Evolutionary conservation across 2,888 invertebrate genomes (phyloP).

Genomic region (Norana najaformis): DNA sequence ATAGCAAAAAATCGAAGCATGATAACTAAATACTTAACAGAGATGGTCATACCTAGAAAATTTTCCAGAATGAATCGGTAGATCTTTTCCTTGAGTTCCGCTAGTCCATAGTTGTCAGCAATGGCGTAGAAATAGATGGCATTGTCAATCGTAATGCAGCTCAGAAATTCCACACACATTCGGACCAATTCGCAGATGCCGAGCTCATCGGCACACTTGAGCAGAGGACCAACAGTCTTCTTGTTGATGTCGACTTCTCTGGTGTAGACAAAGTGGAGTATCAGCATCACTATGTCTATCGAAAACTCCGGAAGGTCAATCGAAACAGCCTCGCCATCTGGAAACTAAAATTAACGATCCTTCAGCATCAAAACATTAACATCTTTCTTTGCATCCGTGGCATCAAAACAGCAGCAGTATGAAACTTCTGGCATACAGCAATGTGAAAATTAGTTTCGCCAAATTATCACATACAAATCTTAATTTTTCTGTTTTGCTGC

Average conservation of each 20-base stretch:
- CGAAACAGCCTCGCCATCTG: constrained; percentile 34
- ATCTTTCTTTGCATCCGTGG: neutral
- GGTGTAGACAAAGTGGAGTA: constrained; percentile 35
- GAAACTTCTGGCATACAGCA: too few species aligned
- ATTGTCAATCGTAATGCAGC: constrained; percentile 30
- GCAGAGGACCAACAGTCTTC: constrained; percentile 35
- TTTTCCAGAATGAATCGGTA: constrained; percentile 34
- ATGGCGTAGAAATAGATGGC: constrained; percentile 36
- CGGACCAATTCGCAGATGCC: constrained; percentile 36
- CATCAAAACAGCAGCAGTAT: neutral
- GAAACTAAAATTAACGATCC: constrained; percentile 25
- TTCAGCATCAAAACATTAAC: neutral
- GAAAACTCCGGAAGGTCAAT: constrained; percentile 37
- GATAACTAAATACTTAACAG: neutral
- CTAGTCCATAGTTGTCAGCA: constrained; percentile 36
- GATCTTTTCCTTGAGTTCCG: constrained; percentile 37
- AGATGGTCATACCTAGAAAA: constrained; percentile 23
- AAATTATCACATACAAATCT: too few species aligned
- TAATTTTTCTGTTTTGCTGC: too few species aligned
- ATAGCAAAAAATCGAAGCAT: neutral
- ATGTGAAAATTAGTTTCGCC: too few species aligned
- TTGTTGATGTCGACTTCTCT: constrained; percentile 35
- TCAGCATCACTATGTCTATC: constrained; percentile 34
- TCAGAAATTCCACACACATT: constrained; percentile 33
- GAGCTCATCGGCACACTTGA: constrained; percentile 34